A percentile compares a stretch with the other conserved stretches of the same genome.
These are phyloP conservation scores for Tinea semifulvella DNA, from an alignment of 2,888 invertebrate genomes.

Conservation along the genomic window DNA sequence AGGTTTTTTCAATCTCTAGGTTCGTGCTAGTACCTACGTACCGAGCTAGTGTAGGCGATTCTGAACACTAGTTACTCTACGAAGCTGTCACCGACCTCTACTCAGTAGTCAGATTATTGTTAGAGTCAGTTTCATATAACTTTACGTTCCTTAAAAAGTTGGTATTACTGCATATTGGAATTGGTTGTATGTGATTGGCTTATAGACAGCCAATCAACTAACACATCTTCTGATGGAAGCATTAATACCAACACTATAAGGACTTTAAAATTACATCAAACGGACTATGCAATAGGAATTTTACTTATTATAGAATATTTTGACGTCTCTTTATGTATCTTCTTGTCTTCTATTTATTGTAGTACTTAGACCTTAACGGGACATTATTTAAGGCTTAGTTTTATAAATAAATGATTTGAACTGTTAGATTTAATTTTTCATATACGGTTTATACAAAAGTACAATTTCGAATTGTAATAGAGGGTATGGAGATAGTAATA, in stretches of 20 bases:
- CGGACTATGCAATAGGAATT: constrained; percentile 36
- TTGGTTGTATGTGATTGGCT: too few species aligned
- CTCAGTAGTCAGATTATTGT: constrained; percentile 31
- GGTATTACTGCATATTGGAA: too few species aligned
- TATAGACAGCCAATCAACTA: too few species aligned
- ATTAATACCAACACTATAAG: too few species aligned
- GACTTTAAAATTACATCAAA: too few species aligned
- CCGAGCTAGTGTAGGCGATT: too few species aligned
- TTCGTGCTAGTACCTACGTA: constrained; percentile 68
- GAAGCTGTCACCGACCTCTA: constrained; percentile 62
- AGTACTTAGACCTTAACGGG: constrained; percentile 60
- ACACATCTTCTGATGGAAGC: too few species aligned
- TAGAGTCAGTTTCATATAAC: not conserved
- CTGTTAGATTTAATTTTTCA: not conserved
- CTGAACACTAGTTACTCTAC: constrained; percentile 64
- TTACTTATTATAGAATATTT: constrained; percentile 40
- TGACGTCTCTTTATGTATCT: constrained; percentile 36
- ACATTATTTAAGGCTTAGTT: constrained; percentile 55
- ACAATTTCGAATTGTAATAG: constrained; percentile 43
- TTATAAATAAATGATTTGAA: constrained; percentile 27
- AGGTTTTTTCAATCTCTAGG: constrained; percentile 66
- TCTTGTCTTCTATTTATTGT: constrained; percentile 59
- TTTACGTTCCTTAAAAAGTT: not conserved
- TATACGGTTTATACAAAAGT: constrained; percentile 38
- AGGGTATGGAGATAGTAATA: not conserved